Conservation (phyloP, 2,113 vertebrate species). For the Pygoscelis antarcticus region DNA sequence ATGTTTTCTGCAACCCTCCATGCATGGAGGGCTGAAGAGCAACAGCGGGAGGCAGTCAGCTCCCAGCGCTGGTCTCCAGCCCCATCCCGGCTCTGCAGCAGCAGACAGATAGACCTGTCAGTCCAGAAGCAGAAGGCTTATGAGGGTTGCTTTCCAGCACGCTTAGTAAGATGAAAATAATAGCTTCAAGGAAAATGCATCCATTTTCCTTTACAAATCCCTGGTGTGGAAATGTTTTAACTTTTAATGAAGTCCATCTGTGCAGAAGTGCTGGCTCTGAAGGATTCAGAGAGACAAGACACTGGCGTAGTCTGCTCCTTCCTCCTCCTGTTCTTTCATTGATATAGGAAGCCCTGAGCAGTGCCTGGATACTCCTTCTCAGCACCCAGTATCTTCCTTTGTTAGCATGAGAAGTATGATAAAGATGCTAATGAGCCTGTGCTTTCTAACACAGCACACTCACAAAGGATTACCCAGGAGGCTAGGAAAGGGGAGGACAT, state of each 20-base stretch:
- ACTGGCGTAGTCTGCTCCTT: background rate
- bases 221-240: conserved; percentile 61
- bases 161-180: conserved; percentile 57
- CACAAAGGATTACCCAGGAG: conserved; percentile 44
- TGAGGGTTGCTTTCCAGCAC: conserved; percentile 38
- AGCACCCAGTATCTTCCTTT: background rate
- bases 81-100: background rate
- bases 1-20: background rate
- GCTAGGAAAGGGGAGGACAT: conserved; percentile 22
- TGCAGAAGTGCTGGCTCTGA: conserved; percentile 15
- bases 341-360: conserved; percentile 41
- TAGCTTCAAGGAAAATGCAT: conserved; percentile 40
- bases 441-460: background rate
- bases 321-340: conserved; percentile 41
- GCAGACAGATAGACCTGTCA: conserved; percentile 16
- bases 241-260: conserved; percentile 69
- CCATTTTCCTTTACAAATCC: conserved; percentile 61
- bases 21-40: background rate
- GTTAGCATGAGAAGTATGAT: background rate
- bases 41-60: background rate
- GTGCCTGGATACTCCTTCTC: conserved; percentile 2
- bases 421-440: conserved; percentile 51
- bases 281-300: background rate
- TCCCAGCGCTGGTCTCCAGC: background rate
- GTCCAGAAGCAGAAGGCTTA: conserved; percentile 14